Percentiles rank a stretch among this genome's conserved stretches.
These are phyloP conservation scores for Drosophila azteca DNA, from an alignment of 1,140 invertebrate species.

Conservation along the genomic window DNA sequence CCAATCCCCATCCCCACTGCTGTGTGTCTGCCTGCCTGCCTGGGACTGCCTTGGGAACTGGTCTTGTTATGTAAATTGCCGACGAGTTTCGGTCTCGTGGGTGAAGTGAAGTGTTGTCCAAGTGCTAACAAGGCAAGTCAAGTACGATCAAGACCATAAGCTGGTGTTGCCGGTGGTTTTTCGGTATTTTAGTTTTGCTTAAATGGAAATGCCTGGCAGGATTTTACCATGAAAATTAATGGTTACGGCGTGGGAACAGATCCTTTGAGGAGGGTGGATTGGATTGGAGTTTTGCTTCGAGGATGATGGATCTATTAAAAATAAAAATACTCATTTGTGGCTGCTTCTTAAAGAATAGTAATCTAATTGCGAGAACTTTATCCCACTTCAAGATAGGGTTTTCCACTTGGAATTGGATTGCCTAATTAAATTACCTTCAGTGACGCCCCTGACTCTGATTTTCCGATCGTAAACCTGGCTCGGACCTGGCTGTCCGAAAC, in stretches of 20 bases:
- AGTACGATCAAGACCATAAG: slow-evolving; percentile 35
- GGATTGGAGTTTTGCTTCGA: too few relatives aligned
- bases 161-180: slow-evolving; percentile 20
- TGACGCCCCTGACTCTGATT: slow-evolving; percentile 33
- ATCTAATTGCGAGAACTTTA: too few relatives aligned
- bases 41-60: slow-evolving; percentile 67
- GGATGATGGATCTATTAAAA: too few relatives aligned
- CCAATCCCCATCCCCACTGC: slow-evolving; percentile 2
- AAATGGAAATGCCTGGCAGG: slow-evolving; percentile 32
- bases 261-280: neutral
- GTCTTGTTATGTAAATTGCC: slow-evolving; percentile 79
- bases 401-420: neutral
- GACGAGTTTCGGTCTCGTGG: slow-evolving; percentile 51
- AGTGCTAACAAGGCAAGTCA: slow-evolving; percentile 71
- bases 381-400: too few relatives aligned
- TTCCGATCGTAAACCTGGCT: too few relatives aligned
- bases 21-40: slow-evolving; percentile 10
- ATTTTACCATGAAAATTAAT: slow-evolving; percentile 38
- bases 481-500: neutral
- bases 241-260: slow-evolving; percentile 28
- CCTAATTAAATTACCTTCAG: slow-evolving; percentile 45
- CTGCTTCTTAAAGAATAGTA: neutral
- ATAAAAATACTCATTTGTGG: too few relatives aligned
- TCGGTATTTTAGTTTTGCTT: neutral
- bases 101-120: slow-evolving; percentile 70